These are phyloP conservation scores for Azorinus chamasolen DNA, from an alignment of 2,888 invertebrate species.

Conservation along the genomic window DNA sequence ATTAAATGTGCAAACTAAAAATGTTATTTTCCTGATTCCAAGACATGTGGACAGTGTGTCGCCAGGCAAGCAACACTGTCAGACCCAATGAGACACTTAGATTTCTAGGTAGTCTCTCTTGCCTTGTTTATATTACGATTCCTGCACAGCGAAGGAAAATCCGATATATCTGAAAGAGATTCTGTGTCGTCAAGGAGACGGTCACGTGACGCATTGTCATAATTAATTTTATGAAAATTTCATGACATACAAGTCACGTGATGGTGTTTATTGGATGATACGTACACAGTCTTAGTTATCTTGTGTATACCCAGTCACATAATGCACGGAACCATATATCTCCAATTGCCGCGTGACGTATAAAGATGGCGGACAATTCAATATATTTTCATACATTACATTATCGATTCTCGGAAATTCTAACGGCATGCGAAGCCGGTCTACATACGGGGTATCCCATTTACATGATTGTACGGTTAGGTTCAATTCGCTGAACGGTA, in stretches of 20 bases:
- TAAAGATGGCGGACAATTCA: slow-evolving; percentile 50
- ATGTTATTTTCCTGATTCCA: too few species aligned
- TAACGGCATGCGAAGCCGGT: slow-evolving; percentile 41
- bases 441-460: slow-evolving; percentile 41
- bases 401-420: slow-evolving; percentile 51
- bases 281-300: slow-evolving; percentile 56
- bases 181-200: slow-evolving; percentile 61
- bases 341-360: slow-evolving; percentile 53
- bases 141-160: slow-evolving; percentile 25
- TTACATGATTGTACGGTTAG: slow-evolving; percentile 41
- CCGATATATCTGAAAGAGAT: slow-evolving; percentile 61
- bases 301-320: slow-evolving; percentile 43
- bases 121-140: slow-evolving; percentile 24
- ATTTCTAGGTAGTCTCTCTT: slow-evolving; percentile 55
- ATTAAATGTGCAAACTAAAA: too few species aligned
- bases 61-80: too few species aligned
- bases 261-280: slow-evolving; percentile 55
- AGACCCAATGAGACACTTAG: slow-evolving; percentile 11
- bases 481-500: slow-evolving; percentile 26
- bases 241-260: slow-evolving; percentile 63
- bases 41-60: too few species aligned
- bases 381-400: slow-evolving; percentile 65
- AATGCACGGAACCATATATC: slow-evolving; percentile 45
- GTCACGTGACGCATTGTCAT: slow-evolving; percentile 64
- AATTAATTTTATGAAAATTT: slow-evolving; percentile 69